Evolutionary conservation across 2,888 invertebrate genomes (phyloP), one percentile per base, ranked within the genome.

Genomic region (Trachelus tabidus): DNA sequence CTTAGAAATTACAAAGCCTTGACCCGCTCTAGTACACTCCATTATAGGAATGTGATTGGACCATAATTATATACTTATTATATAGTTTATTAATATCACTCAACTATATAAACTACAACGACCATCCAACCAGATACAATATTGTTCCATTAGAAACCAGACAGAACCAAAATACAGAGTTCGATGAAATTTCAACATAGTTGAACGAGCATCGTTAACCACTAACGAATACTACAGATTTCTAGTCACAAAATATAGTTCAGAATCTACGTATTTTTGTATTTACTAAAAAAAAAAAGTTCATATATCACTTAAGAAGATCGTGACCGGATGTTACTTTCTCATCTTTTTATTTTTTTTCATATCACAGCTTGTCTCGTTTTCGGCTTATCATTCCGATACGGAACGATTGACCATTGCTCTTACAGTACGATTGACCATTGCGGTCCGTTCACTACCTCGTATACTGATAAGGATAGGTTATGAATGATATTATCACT

Each of bases 391-490:
- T 56, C 56, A 56, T 15, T 15, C 6, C n/a, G n/a, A n/a, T n/a
- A n/a, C n/a, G n/a, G n/a, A n/a, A n/a, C n/a, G n/a, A n/a, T n/a
- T n/a, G n/a, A n/a, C n/a, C n/a, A n/a, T n/a, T n/a, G 9, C 23
- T 56, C 2, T 56, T 56, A 23, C 56, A 23, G 9, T 23, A 56
- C 56, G 56, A 56, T 6, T 56, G 23, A 23, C 30, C 56, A 75
- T 73, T 76, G 74, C 69, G 76, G 75, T 77, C 76, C 78, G 77
- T 75, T 75, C 79, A 56, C 6, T 56, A 56, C 23, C 9, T 56
- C 56, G 56, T 56, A 56, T 75, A 75, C 80, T 73, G 81, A 83
- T 83, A 80, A 80, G 69, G n/a, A 40, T 34, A 71, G 40, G 56
- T 75, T 30, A 34, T 79, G 73, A 81, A 79, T 80, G 78, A 77